These are phyloP conservation scores for Adelognathus sp. DNA, from an alignment of 2,888 invertebrate species.

Conservation along the genomic window DNA sequence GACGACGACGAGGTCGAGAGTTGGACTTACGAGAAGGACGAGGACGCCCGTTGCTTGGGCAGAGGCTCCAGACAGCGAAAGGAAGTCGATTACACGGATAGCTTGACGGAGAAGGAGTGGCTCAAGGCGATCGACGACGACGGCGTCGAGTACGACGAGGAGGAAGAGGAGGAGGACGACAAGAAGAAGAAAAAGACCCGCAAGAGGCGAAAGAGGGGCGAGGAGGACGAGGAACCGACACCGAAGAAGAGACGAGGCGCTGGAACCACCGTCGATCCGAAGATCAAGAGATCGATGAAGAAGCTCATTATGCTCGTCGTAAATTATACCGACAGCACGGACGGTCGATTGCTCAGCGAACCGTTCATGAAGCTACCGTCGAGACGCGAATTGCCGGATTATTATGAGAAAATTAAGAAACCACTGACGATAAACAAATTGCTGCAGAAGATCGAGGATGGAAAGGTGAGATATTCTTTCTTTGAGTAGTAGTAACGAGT, in stretches of 20 bases:
- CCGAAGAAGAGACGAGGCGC: slow-evolving; percentile 82
- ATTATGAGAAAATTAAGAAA: slow-evolving; percentile 97
- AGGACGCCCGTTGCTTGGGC: slow-evolving; percentile 90
- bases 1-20: slow-evolving; percentile 95
- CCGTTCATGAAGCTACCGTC: slow-evolving; percentile 98
- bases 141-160: slow-evolving; percentile 82
- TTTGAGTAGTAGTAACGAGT: background rate
- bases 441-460: slow-evolving; percentile 92
- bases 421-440: slow-evolving; percentile 98
- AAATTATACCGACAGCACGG: slow-evolving; percentile 91
- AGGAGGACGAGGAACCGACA: slow-evolving; percentile 84
- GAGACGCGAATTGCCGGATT: slow-evolving; percentile 95
- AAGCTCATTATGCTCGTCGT: slow-evolving; percentile 94
- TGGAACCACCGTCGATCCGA: slow-evolving; percentile 82
- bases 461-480: slow-evolving; percentile 85
- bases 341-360: slow-evolving; percentile 93
- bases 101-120: slow-evolving; percentile 99
- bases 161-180: slow-evolving; percentile 88
- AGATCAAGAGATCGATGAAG: slow-evolving; percentile 90
- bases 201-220: slow-evolving; percentile 82
- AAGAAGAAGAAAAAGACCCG: slow-evolving; percentile 84
- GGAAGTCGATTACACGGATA: slow-evolving; percentile 98
- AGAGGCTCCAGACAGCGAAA: slow-evolving; percentile 96
- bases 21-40: slow-evolving; percentile 88
- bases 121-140: slow-evolving; percentile 89